Base-by-base conservation (phyloP, 2,888 invertebrate genomes). In the Amiota minor region DNA sequence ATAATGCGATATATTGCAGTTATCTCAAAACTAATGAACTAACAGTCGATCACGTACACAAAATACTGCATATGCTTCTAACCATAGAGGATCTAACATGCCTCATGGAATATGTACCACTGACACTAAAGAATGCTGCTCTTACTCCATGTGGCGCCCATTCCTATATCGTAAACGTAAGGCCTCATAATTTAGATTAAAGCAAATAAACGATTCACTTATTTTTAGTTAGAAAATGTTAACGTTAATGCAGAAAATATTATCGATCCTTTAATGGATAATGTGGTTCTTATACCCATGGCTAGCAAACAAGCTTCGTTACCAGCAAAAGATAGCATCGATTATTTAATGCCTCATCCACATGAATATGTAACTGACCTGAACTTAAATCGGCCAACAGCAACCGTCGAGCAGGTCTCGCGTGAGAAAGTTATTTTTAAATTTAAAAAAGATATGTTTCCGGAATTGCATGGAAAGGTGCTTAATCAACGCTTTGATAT, bases 51-150 rank as follows among this genome's bases (percentile, higher is more conserved):
- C 88, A 87, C 71, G 80, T 82, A 0, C 73, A 75, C 50, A 20
- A 76, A 1, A 79, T 88, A n/a, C 79, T 87, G 9, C 56, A 74
- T 0, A 81, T 77, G 0, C 67, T 88, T 45, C 47, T 89, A 0
- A 78, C 85, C 75, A 86, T 89, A 1, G 89, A 89, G 75, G 89
- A 89, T 75, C 45, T 85, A 0, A 78, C 83, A 14, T 71, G 9
- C 11, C 75, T 87, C 81, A 72, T 77, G 45, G 74, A 75, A 9
- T 86, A 84, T 74, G 47, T 74, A 1, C 67, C 76, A 11, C 72
- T 85, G 0, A 73, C 76, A 11, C 81, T 82, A 71, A 59, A 75
- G 8, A 64, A 79, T 64, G 73, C 73, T 1, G 59, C 62, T 6
- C 49, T 78, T 35, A 72, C 70, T 1, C 12, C n/a, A 8, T 14